phyloP scores from a whole-genome alignment of 2,113 vertebrate genomes.

The Pituophis catenifer region DNA sequence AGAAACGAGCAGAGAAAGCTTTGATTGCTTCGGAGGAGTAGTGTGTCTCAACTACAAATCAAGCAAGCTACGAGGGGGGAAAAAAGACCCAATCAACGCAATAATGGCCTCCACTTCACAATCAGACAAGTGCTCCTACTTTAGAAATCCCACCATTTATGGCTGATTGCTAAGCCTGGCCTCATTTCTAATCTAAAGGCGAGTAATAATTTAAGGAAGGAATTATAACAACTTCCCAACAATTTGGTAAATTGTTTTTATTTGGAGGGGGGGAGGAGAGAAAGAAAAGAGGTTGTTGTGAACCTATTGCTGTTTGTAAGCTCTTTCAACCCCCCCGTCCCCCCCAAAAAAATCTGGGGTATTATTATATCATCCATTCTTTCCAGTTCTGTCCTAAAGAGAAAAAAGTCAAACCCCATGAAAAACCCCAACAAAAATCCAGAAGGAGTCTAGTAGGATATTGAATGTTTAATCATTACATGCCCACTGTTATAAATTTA shows the following conservation, averaged over 20 bases:
- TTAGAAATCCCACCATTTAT: slow-evolving; percentile 92
- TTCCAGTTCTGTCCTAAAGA: slow-evolving; percentile 16
- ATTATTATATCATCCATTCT: slow-evolving; percentile 55
- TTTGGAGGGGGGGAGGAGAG: slow-evolving; percentile 73
- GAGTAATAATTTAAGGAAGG: slow-evolving; percentile 90
- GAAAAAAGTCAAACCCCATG: slow-evolving; percentile 8
- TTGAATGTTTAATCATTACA: neutral
- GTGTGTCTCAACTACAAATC: slow-evolving; percentile 85
- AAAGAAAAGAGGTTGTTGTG: slow-evolving; percentile 54
- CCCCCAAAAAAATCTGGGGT: slow-evolving; percentile 23
- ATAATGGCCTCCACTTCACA: slow-evolving; percentile 98
- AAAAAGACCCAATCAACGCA: slow-evolving; percentile 90
- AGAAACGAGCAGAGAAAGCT: slow-evolving; percentile 80
- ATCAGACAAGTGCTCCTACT: slow-evolving; percentile 94
- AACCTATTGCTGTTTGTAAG: slow-evolving; percentile 66
- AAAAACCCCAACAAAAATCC: slow-evolving; percentile 14
- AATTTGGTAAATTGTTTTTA: slow-evolving; percentile 92
- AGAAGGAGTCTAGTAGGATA: neutral
- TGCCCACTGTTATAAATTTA: neutral
- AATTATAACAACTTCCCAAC: slow-evolving; percentile 92
- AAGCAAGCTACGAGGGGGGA: slow-evolving; percentile 76
- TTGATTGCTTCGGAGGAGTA: slow-evolving; percentile 85
- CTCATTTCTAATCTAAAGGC: slow-evolving; percentile 86
- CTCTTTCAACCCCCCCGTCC: slow-evolving; percentile 33
- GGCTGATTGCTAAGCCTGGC: slow-evolving; percentile 93